Evolutionary conservation across 2,888 invertebrate species (phyloP).

Genomic region (Athalia rosae): DNA sequence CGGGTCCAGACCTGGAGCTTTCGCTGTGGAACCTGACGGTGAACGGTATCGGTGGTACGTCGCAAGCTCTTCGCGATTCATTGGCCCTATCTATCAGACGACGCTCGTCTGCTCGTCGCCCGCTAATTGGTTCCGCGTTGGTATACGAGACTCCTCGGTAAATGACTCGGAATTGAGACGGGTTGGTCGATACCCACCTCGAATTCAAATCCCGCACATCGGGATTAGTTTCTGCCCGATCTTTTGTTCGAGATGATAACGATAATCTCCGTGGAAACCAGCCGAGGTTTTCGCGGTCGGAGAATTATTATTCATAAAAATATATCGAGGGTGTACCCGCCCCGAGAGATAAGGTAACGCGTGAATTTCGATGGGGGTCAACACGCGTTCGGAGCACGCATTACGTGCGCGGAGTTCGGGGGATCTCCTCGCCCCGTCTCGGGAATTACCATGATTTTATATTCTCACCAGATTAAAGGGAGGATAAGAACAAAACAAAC

Average conservation of each 20-base stretch:
- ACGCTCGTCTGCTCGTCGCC: not conserved
- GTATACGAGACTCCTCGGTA: not conserved
- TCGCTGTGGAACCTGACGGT: not conserved
- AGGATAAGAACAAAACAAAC: no score
- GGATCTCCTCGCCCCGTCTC: no score
- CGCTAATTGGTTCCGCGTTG: not conserved
- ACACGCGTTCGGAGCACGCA: no score
- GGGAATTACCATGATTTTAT: no score
- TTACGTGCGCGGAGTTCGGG: no score
- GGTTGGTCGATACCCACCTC: not conserved
- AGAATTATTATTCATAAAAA: not conserved
- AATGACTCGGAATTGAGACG: slow-evolving; percentile 4
- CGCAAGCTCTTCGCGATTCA: slow-evolving; percentile 10
- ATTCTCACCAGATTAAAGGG: no score
- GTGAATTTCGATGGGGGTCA: no score
- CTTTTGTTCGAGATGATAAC: not conserved
- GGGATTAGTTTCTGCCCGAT: not conserved
- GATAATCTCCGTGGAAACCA: not conserved
- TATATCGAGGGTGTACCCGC: no score
- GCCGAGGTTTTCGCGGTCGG: not conserved
- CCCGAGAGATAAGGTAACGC: no score
- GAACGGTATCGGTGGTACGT: not conserved
- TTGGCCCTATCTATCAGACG: slow-evolving; percentile 3
- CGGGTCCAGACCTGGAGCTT: no score
- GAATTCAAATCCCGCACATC: slow-evolving; percentile 7